A percentile compares a stretch with the other conserved stretches of the same genome.
These are phyloP conservation scores for Opisthocomus hoazin DNA, from an alignment of 2,113 vertebrate genomes.

Conservation along the genomic window DNA sequence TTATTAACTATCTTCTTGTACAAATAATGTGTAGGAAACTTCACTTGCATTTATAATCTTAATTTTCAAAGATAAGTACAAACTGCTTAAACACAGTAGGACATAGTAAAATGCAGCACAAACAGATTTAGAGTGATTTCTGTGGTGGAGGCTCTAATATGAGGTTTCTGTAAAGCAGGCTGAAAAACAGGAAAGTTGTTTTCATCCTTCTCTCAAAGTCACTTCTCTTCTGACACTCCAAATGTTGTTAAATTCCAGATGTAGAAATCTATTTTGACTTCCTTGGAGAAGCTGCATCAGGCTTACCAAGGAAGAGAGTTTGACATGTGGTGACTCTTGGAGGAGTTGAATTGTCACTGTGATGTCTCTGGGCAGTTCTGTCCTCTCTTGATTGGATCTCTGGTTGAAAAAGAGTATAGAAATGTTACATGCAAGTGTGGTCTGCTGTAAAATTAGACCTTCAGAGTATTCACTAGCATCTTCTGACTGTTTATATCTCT, in stretches of 20 bases:
- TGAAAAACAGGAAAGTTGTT: background rate
- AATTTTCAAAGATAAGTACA: background rate
- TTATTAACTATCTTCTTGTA: background rate
- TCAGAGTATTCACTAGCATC: background rate
- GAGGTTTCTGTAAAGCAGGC: background rate
- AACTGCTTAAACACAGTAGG: background rate
- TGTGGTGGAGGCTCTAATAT: background rate
- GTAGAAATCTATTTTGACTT: background rate
- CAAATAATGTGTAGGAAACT: background rate
- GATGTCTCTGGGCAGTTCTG: background rate
- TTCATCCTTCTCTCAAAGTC: background rate
- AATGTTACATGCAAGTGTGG: background rate
- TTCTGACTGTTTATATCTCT: background rate
- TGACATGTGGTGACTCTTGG: background rate
- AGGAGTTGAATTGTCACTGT: background rate
- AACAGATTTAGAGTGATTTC: background rate
- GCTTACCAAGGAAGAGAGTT: background rate
- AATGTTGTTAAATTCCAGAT: background rate
- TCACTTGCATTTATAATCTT: background rate
- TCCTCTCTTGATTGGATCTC: background rate
- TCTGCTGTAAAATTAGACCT: background rate
- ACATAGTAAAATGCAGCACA: background rate
- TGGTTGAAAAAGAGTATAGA: background rate
- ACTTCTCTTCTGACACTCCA: background rate
- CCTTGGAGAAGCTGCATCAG: background rate